Conservation (phyloP, 2,113 vertebrate species). For the Oxyura jamaicensis region DNA sequence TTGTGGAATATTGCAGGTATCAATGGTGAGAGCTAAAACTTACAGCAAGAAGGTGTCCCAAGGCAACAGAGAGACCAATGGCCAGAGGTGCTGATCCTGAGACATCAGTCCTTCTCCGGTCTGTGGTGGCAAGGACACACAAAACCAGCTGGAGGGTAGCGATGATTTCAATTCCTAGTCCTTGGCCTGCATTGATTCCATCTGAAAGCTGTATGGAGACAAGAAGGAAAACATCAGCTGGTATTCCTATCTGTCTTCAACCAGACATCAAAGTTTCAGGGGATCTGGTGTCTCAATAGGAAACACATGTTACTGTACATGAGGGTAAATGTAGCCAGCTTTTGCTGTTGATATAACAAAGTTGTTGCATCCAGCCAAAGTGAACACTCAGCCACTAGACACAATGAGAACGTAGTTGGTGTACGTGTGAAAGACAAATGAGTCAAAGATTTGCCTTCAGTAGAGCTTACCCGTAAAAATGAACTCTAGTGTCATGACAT, state of each 20-base stretch:
- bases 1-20: neutral
- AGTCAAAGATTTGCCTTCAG: neutral
- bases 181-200: constrained; percentile 85
- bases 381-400: neutral
- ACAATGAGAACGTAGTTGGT: neutral
- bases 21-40: constrained; percentile 60
- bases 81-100: constrained; percentile 90
- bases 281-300: neutral
- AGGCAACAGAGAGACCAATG: constrained; percentile 91
- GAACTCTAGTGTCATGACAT: neutral
- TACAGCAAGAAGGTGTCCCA: constrained; percentile 94
- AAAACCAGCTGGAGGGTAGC: constrained; percentile 95
- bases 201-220: constrained; percentile 66
- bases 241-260: neutral
- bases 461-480: neutral
- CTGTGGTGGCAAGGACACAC: constrained; percentile 94
- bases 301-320: neutral
- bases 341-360: neutral
- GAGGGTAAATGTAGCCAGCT: neutral
- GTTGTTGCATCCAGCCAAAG: neutral
- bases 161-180: constrained; percentile 91
- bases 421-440: rapidly evolving
- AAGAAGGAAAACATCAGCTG: neutral
- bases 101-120: constrained; percentile 89
- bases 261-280: rapidly evolving